Conservation (phyloP, 2,888 invertebrate species). For the Tetropium fuscum region DNA sequence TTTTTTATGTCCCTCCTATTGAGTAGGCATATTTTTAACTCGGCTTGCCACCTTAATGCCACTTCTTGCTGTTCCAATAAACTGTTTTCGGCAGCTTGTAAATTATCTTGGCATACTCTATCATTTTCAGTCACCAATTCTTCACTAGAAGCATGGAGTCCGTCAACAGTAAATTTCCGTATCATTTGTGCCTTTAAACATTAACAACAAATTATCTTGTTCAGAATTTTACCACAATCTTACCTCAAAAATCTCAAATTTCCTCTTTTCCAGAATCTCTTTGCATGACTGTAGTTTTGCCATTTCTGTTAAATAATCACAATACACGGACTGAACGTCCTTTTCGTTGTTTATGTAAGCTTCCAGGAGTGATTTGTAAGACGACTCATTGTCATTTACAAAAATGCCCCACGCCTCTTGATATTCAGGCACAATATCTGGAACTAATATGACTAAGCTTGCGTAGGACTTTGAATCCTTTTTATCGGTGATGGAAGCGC, state of each 20-base stretch:
- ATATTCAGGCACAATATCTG: conserved; percentile 43
- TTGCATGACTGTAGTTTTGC: conserved; percentile 33
- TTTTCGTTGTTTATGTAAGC: conserved; percentile 44
- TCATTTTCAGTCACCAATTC: conserved; percentile 22
- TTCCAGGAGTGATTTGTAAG: conserved; percentile 35
- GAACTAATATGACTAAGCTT: conserved; percentile 23
- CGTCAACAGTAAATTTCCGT: conserved; percentile 34
- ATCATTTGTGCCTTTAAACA: conserved; percentile 29
- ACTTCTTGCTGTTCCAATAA: conserved; percentile 56
- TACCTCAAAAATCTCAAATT: conserved; percentile 42
- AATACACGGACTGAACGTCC: conserved; percentile 31
- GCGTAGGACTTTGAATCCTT: conserved; percentile 29
- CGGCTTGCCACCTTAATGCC: conserved; percentile 52
- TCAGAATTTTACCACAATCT: conserved; percentile 5
- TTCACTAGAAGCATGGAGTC: conserved; percentile 33
- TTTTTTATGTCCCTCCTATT: conserved; percentile 51
- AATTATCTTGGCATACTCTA: conserved; percentile 37
- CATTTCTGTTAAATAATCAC: conserved; percentile 37
- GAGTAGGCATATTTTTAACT: conserved; percentile 53
- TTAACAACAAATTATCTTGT: not conserved
- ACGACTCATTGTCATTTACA: conserved; percentile 1
- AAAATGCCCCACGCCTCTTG: conserved; percentile 43
- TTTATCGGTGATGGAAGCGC: conserved; percentile 8
- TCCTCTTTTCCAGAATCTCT: conserved; percentile 37
- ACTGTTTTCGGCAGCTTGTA: conserved; percentile 42